A percentile compares a stretch with the other conserved stretches of the same genome.
These are phyloP conservation scores for Leuctra nigra DNA, from an alignment of 2,888 invertebrate species.

Conservation along the genomic window DNA sequence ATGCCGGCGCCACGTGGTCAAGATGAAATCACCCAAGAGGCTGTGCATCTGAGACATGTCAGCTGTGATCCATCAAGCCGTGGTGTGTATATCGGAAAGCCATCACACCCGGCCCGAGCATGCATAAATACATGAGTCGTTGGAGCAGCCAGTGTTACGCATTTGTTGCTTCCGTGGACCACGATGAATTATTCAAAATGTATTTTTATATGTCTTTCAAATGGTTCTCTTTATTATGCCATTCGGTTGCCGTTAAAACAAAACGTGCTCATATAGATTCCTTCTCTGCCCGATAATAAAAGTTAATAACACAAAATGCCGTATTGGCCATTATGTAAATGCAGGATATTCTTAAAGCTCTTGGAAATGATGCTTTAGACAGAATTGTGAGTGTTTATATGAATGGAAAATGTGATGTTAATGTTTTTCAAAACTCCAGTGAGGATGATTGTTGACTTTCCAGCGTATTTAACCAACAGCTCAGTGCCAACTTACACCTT, in stretches of 20 bases:
- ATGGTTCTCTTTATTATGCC: not conserved
- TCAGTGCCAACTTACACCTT: no score
- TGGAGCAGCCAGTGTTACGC: not conserved
- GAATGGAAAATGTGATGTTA: not conserved
- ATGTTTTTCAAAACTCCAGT: not conserved
- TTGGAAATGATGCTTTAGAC: not conserved
- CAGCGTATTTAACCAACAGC: no score
- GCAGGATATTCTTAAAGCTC: not conserved
- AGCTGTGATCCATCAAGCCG: slow-evolving; percentile 9
- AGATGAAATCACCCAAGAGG: no score
- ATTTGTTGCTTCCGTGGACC: not conserved
- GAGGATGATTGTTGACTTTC: no score
- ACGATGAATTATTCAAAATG: slow-evolving; percentile 11
- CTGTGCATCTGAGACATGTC: slow-evolving; percentile 3
- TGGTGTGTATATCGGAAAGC: slow-evolving; percentile 21
- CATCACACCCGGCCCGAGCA: slow-evolving; percentile 20
- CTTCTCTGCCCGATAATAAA: not conserved
- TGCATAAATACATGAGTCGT: slow-evolving; percentile 23
- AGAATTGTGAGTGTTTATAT: not conserved
- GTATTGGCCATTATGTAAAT: not conserved
- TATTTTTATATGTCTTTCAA: slow-evolving; percentile 10
- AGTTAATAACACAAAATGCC: slow-evolving; percentile 3
- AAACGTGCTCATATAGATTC: slow-evolving; percentile 12
- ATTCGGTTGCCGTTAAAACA: slow-evolving; percentile 8
- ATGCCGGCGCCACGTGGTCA: no score